Evolutionary conservation across 1,140 invertebrate species (phyloP), one percentile per base, ranked within the genome.

Genomic region (Lineus longissimus): DNA sequence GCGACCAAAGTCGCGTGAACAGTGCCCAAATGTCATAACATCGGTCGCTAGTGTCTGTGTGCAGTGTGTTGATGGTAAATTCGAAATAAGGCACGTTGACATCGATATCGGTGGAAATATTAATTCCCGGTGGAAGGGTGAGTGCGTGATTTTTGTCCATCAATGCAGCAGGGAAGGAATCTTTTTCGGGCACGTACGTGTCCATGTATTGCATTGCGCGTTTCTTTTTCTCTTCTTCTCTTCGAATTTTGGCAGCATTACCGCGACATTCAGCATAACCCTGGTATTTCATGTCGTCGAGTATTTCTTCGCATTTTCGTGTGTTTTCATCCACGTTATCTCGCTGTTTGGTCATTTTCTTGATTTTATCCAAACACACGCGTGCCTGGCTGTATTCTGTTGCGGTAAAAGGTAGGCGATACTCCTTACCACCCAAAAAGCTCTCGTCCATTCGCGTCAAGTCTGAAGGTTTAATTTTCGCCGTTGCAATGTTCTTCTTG

Each of bases 281-380:
- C 11, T 13, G 40, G 40, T 43, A 43, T 43, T 43, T 43, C 40
- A 43, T 13, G 11, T 43, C 40, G 19, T 43, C 40, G 19, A 43
- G 40, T 19, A 43, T 43, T 19, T 43, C 40, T 19, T 43, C 40
- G 40, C 40, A 43, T 43, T 43, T 43, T 43, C 11, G 19, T 11
- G 40, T 43, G 19, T 19, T 43, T 11, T 43, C 40, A 43, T 19
- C 40, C 19, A 43, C 40, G 19, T 43, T 43, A 19, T 43, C 40
- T 43, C 40, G 40, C 19, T 43, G 40, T 43, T 43, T 43, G 40
- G 40, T 43, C 40, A 43, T 43, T 43, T 43, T 43, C 40, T 43
- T 43, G 40, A 43, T 43, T 43, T 43, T 43, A 43, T 43, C 40
- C 40, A 43, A 43, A 43, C 40, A 43, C 19, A 43, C 40, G 40